Percentiles rank a stretch among this genome's conserved stretches.
These are phyloP conservation scores for Pygoscelis antarcticus DNA, from an alignment of 2,113 vertebrate genomes.

Conservation along the genomic window DNA sequence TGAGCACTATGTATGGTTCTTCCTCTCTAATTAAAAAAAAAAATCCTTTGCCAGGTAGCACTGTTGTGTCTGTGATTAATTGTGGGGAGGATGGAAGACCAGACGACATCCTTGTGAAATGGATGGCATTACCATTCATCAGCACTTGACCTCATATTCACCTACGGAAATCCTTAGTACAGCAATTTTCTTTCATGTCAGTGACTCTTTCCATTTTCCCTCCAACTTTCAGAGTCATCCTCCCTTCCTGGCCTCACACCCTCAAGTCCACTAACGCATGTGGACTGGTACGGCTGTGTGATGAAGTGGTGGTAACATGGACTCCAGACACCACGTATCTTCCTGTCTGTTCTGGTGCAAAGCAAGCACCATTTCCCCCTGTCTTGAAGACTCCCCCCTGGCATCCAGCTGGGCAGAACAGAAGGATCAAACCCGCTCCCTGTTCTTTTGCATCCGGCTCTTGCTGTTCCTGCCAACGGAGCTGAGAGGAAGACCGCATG, in stretches of 20 bases:
- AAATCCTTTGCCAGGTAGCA: background rate
- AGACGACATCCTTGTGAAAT: background rate
- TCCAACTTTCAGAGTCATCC: background rate
- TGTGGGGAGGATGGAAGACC: background rate
- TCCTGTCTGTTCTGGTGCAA: background rate
- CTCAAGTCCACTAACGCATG: background rate
- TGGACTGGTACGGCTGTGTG: background rate
- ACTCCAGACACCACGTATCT: background rate
- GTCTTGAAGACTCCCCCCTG: background rate
- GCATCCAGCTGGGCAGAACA: background rate
- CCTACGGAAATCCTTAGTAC: background rate
- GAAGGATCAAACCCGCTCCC: background rate
- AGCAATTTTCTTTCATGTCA: background rate
- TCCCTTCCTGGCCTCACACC: background rate
- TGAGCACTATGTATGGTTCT: background rate
- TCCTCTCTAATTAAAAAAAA: background rate
- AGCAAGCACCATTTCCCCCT: fast-evolving
- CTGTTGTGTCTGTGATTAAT: background rate
- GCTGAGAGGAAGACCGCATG: background rate
- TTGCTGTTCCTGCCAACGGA: background rate
- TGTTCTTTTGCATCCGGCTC: background rate
- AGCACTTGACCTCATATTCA: background rate
- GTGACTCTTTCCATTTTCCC: background rate
- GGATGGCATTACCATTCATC: background rate
- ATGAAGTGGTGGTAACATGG: background rate